Evolutionary conservation across 1,140 invertebrate genomes (phyloP), one percentile per base, ranked within the genome.

Genomic region (Eupeodes corollae): DNA sequence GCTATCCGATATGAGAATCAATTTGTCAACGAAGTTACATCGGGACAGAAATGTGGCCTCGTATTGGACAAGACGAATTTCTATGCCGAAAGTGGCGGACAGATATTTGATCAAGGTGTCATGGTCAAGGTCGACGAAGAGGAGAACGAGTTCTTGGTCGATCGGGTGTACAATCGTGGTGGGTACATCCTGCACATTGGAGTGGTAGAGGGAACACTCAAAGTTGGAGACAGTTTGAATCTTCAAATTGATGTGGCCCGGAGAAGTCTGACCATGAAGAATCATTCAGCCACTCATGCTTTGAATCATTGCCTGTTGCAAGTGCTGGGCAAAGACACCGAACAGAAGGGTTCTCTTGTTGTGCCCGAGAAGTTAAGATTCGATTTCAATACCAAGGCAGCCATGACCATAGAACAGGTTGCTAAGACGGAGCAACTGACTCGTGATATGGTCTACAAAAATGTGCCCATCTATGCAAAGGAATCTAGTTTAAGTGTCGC

Each of bases 211-310:
- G 94, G 94, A 15, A 77, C 66, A 1, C 68, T 99, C 10, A 79
- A 75, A 59, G 81, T 94, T 44, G 93, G 93, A 3, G 95, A 99
- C 72, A 78, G 79, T 61, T 72, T 99, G 9, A 73, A 79, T 45
- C 71, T 95, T 13, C 77, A 84, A 51, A 77, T 99, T 50, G 94
- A 99, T 71, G 80, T 79, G 44, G 75, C 82, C 54, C 77, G 93
- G 49, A 75, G 94, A 63, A 77, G 84, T 55, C 69, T 88, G 6
- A 77, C 98, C 18, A 99, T 99, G 97, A 96, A 90, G 59, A 99
- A 99, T 72, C 97, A 99, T 61, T 99, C 96, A 18, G 97, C 91
- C 19, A 99, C 97, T 1, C 97, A 99, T 72, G 81, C 94, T 41
- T 74, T 99, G 1, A 99, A 99, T 74, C 92, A 86, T 74, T 91